phyloP scores from a whole-genome alignment of 2,888 invertebrate genomes.

The Scaptomyza flava region DNA sequence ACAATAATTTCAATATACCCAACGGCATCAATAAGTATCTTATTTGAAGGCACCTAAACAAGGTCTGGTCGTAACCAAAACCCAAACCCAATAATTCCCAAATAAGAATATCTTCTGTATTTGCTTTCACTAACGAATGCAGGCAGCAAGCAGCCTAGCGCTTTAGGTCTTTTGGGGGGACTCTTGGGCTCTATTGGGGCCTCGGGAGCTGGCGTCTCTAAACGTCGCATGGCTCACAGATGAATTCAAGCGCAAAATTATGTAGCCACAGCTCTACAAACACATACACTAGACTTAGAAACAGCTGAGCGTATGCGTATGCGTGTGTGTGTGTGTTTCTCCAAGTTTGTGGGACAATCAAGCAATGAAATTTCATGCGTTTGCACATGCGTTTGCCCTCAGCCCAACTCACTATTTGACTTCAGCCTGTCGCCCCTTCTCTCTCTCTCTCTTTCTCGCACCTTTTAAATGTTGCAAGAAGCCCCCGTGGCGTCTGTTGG shows the following conservation, averaged over 20 bases:
- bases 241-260: constrained; percentile 80
- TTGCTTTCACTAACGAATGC: constrained; percentile 78
- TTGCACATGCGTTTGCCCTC: constrained; percentile 72
- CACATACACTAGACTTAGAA: constrained; percentile 28
- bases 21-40: constrained; percentile 23
- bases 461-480: constrained; percentile 20
- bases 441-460: neutral
- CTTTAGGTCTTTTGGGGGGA: constrained; percentile 38
- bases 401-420: neutral
- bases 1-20: constrained; percentile 24
- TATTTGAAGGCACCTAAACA: constrained; percentile 43
- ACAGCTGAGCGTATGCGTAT: constrained; percentile 14
- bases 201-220: constrained; percentile 52
- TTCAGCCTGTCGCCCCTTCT: neutral
- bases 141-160: constrained; percentile 46
- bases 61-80: constrained; percentile 19
- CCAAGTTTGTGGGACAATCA: constrained; percentile 74
- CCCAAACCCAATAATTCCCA: constrained; percentile 5
- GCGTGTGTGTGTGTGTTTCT: constrained; percentile 10
- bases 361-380: constrained; percentile 81
- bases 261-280: constrained; percentile 69
- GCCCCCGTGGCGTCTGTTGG: constrained; percentile 43
- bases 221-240: constrained; percentile 72
- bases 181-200: constrained; percentile 45
- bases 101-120: constrained; percentile 51